Conservation (phyloP, 1,140 invertebrate species). For the Aphelinus atriplicis region DNA sequence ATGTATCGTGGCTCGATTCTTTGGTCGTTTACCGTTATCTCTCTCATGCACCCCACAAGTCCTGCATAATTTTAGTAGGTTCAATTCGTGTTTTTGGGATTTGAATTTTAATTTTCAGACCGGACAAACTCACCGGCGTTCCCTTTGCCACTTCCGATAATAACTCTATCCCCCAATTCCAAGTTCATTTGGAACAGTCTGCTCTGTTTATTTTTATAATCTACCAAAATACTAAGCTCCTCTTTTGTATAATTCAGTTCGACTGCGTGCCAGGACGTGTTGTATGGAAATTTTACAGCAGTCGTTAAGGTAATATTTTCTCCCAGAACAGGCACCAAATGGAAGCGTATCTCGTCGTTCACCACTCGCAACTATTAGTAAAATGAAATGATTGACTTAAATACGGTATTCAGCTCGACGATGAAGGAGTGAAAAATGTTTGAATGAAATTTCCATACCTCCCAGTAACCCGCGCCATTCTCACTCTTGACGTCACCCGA, state of each 20-base stretch:
- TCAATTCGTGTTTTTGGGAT: slow-evolving; percentile 14
- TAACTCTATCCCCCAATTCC: slow-evolving; percentile 69
- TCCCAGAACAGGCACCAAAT: slow-evolving; percentile 75
- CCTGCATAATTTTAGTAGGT: slow-evolving; percentile 64
- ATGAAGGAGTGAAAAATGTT: too few species aligned
- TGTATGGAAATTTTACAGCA: slow-evolving; percentile 80
- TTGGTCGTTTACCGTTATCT: slow-evolving; percentile 82
- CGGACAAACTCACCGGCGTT: slow-evolving; percentile 54
- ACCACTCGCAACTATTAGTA: slow-evolving; percentile 74
- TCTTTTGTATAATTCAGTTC: slow-evolving; percentile 81
- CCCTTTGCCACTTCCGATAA: slow-evolving; percentile 80
- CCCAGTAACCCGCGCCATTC: slow-evolving; percentile 82
- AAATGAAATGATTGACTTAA: background rate
- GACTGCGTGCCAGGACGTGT: slow-evolving; percentile 80
- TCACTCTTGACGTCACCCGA: slow-evolving; percentile 80
- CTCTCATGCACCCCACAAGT: slow-evolving; percentile 89
- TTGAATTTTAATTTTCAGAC: slow-evolving; percentile 36
- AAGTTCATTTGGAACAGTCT: slow-evolving; percentile 71
- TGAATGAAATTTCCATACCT: slow-evolving; percentile 69
- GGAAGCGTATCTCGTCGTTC: slow-evolving; percentile 85
- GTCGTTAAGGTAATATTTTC: slow-evolving; percentile 80
- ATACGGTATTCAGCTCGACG: too few species aligned
- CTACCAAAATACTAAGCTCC: slow-evolving; percentile 78
- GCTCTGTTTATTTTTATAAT: slow-evolving; percentile 77
- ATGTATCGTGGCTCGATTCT: slow-evolving; percentile 74